These are phyloP conservation scores for Apomyelois bistriatella DNA, from an alignment of 2,888 invertebrate species.

Conservation along the genomic window DNA sequence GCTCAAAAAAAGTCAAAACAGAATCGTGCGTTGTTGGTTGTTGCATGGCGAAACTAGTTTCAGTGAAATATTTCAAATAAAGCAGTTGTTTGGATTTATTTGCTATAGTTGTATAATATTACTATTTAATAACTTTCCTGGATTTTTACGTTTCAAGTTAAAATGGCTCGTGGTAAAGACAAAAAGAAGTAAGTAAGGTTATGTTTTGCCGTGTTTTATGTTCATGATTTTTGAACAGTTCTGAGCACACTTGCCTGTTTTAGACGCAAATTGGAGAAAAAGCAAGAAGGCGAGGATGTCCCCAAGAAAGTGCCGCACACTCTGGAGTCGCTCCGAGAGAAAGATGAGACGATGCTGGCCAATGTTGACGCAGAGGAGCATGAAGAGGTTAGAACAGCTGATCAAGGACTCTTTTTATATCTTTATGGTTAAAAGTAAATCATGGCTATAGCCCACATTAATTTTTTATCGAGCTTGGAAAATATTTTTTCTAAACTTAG, in stretches of 20 bases:
- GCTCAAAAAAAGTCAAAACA: no score
- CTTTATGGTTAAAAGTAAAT: no score
- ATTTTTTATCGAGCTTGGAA: no score
- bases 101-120: no score
- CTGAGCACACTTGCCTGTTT: constrained; percentile 21
- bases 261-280: constrained; percentile 71
- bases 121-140: no score
- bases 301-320: constrained; percentile 88
- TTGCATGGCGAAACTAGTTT: no score
- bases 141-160: constrained; percentile 6
- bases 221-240: constrained; percentile 20
- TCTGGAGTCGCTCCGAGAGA: constrained; percentile 93
- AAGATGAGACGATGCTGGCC: constrained; percentile 93
- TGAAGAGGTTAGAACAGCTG: constrained; percentile 78
- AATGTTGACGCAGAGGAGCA: constrained; percentile 89
- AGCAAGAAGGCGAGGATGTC: constrained; percentile 71
- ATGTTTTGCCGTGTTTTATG: constrained; percentile 20
- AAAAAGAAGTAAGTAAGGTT: constrained; percentile 70
- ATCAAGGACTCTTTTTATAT: background rate
- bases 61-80: no score
- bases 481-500: no score
- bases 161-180: constrained; percentile 73
- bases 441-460: no score
- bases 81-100: no score
- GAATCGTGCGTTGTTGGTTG: no score